phyloP scores from a whole-genome alignment of 2,797 vertebrate species.

The Dipus sagitta region DNA sequence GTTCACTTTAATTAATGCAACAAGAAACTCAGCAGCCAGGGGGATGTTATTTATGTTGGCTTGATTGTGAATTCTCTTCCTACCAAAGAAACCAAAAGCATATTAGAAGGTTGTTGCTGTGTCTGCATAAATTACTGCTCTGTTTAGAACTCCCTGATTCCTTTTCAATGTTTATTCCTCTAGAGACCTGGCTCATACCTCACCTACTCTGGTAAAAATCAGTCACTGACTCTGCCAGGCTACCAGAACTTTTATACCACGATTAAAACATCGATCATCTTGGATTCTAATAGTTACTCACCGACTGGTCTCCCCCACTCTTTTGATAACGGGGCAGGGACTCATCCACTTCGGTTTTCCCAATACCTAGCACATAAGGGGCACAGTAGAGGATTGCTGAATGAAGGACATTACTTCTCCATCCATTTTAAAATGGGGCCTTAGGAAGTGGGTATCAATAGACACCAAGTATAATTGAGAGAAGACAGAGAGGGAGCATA shows the following conservation, averaged over 20 bases:
- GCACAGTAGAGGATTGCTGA: not conserved
- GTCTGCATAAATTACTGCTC: constrained; percentile 5
- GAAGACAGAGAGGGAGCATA: not conserved
- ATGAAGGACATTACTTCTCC: not conserved
- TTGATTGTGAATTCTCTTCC: constrained; percentile 51
- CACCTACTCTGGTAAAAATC: not conserved
- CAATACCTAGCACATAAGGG: not conserved
- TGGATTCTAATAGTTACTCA: not conserved
- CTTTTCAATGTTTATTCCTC: not conserved
- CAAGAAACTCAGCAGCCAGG: constrained; percentile 33
- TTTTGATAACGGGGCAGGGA: not conserved
- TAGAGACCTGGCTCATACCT: not conserved
- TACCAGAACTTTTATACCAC: not conserved
- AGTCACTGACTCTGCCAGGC: not conserved
- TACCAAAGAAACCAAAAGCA: constrained; percentile 36
- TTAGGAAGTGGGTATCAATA: not conserved
- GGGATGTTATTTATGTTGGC: constrained; percentile 51
- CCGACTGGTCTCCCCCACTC: not conserved
- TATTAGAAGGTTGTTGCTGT: constrained; percentile 40
- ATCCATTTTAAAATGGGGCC: not conserved
- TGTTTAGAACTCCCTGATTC: constrained; percentile 36
- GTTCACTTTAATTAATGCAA: constrained; percentile 50
- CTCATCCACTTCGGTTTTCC: not conserved
- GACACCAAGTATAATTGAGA: not conserved
- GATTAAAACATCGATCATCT: not conserved